A percentile compares a stretch with the other conserved stretches of the same genome.
Evolutionary conservation across 2,888 invertebrate species (phyloP).

Genomic region (Epiperipatus broadwayi): DNA sequence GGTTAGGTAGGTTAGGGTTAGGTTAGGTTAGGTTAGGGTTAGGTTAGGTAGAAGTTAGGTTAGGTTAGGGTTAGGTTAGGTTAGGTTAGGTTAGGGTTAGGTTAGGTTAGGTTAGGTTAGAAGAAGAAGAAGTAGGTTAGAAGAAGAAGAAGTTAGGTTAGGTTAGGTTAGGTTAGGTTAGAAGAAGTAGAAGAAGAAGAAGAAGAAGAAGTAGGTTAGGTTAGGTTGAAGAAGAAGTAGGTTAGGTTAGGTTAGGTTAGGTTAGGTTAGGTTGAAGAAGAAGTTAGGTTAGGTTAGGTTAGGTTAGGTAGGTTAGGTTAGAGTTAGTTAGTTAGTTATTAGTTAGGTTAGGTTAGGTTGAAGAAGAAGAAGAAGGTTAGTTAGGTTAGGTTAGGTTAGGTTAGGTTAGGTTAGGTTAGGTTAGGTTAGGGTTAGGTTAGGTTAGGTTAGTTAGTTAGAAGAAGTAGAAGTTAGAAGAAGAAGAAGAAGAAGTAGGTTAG

Average conservation of each 20-base stretch:
- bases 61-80: slow-evolving; percentile 11
- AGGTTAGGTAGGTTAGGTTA: slow-evolving; percentile 17
- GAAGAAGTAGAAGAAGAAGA: no score
- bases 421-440: slow-evolving; percentile 14
- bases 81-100: slow-evolving; percentile 15
- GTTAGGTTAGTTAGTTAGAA: slow-evolving; percentile 14
- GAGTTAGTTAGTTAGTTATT: slow-evolving; percentile 16
- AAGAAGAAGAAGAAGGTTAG: slow-evolving; percentile 18
- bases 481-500: slow-evolving; percentile 10
- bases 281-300: slow-evolving; percentile 17
- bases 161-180: slow-evolving; percentile 16
- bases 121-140: slow-evolving; percentile 14
- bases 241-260: slow-evolving; percentile 17
- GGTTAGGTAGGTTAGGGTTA: slow-evolving; percentile 14
- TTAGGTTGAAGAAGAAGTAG: slow-evolving; percentile 16
- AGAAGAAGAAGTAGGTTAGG: slow-evolving; percentile 16
- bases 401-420: slow-evolving; percentile 17
- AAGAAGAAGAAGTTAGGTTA: slow-evolving; percentile 15
- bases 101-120: slow-evolving; percentile 15
- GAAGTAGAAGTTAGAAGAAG: slow-evolving; percentile 13
- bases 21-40: slow-evolving; percentile 14
- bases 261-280: slow-evolving; percentile 14
- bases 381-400: slow-evolving; percentile 23
- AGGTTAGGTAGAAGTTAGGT: slow-evolving; percentile 11
- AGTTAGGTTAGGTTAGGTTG: slow-evolving; percentile 19